A percentile compares a stretch with the other conserved stretches of the same genome.
These are phyloP conservation scores for Oceanodroma leucorhoa DNA, from an alignment of 2,797 vertebrate species.

Conservation along the genomic window DNA sequence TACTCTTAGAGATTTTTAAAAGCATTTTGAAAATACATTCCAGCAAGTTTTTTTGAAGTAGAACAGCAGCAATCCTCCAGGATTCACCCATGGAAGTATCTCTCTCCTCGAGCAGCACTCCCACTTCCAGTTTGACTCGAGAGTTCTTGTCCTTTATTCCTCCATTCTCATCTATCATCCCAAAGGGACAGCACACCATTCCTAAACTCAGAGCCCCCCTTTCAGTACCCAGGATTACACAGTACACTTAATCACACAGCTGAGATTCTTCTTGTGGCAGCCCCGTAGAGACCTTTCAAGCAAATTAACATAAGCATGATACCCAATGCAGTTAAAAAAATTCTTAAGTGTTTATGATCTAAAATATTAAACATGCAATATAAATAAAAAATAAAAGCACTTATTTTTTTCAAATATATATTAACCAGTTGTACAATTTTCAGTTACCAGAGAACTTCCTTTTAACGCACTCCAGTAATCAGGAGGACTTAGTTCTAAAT, in stretches of 20 bases:
- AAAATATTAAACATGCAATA: background rate
- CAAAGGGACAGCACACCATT: background rate
- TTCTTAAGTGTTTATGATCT: accelerated
- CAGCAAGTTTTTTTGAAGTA: background rate
- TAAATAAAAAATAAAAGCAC: background rate
- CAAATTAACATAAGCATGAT: background rate
- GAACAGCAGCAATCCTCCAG: background rate
- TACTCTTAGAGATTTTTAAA: background rate
- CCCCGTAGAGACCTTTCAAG: background rate
- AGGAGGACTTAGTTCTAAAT: background rate
- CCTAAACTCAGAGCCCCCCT: background rate
- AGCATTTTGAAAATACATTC: background rate
- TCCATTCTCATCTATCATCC: background rate
- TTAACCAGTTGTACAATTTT: background rate
- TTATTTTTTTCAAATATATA: background rate
- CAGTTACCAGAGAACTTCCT: background rate
- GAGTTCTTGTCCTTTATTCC: background rate
- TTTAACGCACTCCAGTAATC: background rate
- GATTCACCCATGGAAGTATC: background rate
- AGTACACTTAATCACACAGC: background rate
- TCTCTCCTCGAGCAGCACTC: background rate
- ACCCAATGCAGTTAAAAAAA: background rate
- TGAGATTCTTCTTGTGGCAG: background rate
- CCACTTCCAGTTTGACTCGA: background rate
- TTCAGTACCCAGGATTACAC: background rate